Percentiles rank a stretch among this genome's conserved stretches.
Evolutionary conservation across 2,113 vertebrate species (phyloP).

Genomic region (Myiozetetes cayanensis): DNA sequence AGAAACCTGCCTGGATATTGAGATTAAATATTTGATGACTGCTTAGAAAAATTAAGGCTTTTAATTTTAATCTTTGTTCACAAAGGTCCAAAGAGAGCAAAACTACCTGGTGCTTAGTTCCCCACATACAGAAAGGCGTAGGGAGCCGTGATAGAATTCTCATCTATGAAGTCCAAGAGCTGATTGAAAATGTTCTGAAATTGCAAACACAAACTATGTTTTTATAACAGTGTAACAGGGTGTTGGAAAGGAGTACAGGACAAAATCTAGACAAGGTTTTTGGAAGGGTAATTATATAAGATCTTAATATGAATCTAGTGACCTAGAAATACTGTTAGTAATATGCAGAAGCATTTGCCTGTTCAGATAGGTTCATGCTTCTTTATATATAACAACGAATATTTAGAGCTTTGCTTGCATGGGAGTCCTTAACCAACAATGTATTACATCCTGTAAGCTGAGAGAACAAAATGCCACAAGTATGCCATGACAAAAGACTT

Average conservation of each 20-base stretch:
- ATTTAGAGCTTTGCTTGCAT: neutral
- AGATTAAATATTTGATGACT: neutral
- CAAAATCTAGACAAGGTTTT: neutral
- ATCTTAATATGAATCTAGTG: neutral
- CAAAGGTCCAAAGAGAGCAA: neutral
- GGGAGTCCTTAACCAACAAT: neutral
- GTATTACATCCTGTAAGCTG: neutral
- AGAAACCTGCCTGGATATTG: neutral
- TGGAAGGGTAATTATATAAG: neutral
- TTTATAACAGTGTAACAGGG: neutral
- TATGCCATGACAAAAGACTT: neutral
- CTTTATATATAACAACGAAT: neutral
- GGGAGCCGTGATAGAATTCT: neutral
- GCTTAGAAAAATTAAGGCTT: neutral
- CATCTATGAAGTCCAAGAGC: neutral
- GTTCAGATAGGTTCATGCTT: neutral
- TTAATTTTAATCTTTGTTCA: neutral
- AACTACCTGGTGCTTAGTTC: neutral
- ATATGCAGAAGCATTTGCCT: neutral
- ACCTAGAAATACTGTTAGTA: neutral
- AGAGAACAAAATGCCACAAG: neutral
- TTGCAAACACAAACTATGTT: neutral
- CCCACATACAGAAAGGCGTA: neutral
- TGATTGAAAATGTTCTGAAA: neutral
- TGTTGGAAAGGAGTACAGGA: neutral